Evolutionary conservation across 2,113 vertebrate genomes (phyloP).

Genomic region (Mormyrus iriodes): DNA sequence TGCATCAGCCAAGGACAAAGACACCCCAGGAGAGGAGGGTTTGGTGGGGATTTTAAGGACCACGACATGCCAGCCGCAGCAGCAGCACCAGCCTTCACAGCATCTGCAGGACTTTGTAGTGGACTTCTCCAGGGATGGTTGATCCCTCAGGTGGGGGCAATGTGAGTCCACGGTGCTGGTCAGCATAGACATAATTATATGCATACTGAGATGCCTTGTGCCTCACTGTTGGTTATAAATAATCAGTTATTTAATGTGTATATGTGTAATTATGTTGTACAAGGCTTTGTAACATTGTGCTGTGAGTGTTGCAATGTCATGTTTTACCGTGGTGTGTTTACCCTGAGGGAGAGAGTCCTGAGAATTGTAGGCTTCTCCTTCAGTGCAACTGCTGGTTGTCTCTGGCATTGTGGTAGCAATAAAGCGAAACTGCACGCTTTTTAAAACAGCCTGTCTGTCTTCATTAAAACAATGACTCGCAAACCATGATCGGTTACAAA

Average conservation of each 20-base stretch:
- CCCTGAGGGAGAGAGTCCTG: background rate
- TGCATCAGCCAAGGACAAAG: background rate
- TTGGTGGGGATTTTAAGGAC: background rate
- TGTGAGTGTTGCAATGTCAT: background rate
- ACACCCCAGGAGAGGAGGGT: background rate
- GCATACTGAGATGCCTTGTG: background rate
- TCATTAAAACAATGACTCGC: background rate
- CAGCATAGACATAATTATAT: background rate
- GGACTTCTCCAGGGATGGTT: background rate
- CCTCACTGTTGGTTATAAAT: background rate
- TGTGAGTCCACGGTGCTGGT: background rate
- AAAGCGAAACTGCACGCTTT: background rate
- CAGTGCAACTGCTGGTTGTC: background rate
- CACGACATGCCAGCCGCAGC: background rate
- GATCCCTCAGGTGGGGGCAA: background rate
- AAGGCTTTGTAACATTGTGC: background rate
- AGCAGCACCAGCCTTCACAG: background rate
- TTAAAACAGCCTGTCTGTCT: background rate
- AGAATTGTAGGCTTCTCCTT: background rate
- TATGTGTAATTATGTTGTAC: background rate
- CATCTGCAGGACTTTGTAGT: background rate
- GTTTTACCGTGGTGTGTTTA: background rate
- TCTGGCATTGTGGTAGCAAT: background rate
- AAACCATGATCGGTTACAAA: background rate
- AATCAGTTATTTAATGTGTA: background rate